These are phyloP conservation scores for Alligator sinensis DNA, from an alignment of 2,113 vertebrate genomes.

Conservation along the genomic window DNA sequence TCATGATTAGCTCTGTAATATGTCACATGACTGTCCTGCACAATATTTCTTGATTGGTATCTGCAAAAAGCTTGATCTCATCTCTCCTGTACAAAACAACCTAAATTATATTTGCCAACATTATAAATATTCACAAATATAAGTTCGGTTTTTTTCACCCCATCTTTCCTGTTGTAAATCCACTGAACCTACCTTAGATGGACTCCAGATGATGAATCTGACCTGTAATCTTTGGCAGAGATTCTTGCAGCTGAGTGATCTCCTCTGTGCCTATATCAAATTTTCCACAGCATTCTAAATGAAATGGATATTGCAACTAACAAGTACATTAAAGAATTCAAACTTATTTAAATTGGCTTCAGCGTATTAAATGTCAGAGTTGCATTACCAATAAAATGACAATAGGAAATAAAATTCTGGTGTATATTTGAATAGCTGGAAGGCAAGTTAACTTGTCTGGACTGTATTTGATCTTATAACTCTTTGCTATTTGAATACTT, in stretches of 20 bases:
- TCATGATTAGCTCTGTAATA: not conserved
- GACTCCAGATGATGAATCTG: not conserved
- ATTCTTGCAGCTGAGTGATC: not conserved
- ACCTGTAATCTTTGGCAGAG: not conserved
- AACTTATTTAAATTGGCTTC: not conserved
- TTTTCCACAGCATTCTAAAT: not conserved
- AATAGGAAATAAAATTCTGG: conserved; percentile 34
- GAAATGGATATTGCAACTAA: not conserved
- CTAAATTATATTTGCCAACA: not conserved
- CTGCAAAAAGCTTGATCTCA: not conserved
- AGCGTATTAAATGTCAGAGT: not conserved
- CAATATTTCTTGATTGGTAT: conserved; percentile 28
- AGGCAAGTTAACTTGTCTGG: conserved; percentile 8
- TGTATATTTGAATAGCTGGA: conserved; percentile 18
- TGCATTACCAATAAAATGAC: not conserved
- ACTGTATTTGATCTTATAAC: conserved; percentile 57
- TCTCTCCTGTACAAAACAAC: not conserved
- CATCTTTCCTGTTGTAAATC: not conserved
- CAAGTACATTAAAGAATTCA: conserved; percentile 29
- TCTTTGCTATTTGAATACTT: conserved; percentile 32
- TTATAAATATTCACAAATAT: not conserved
- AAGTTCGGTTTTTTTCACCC: not conserved
- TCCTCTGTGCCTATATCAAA: not conserved
- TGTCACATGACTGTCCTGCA: not conserved
- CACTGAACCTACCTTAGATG: not conserved